Evolutionary conservation across 2,113 vertebrate species (phyloP).

Genomic region (human (Homo sapiens)): GRCh38 chr16:64386501-64387000

Average conservation of each 20-base stretch:
- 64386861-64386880: no score
- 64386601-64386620: not conserved
- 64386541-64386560: not conserved
- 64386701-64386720: not conserved
- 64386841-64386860: not conserved
- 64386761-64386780: not conserved
- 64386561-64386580: not conserved
- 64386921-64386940: fast-evolving
- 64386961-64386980: no score
- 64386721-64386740: not conserved
- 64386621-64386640: not conserved
- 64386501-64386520: not conserved
- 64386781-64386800: not conserved
- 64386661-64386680: not conserved
- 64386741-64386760: not conserved
- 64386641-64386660: not conserved
- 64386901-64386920: no score
- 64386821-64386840: not conserved
- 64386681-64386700: not conserved
- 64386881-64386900: no score
- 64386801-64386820: not conserved
- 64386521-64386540: not conserved
- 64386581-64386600: not conserved
- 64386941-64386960: no score
- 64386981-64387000: no score